phyloP scores from a whole-genome alignment of 2,113 vertebrate species.

The Calidris pygmaea region DNA sequence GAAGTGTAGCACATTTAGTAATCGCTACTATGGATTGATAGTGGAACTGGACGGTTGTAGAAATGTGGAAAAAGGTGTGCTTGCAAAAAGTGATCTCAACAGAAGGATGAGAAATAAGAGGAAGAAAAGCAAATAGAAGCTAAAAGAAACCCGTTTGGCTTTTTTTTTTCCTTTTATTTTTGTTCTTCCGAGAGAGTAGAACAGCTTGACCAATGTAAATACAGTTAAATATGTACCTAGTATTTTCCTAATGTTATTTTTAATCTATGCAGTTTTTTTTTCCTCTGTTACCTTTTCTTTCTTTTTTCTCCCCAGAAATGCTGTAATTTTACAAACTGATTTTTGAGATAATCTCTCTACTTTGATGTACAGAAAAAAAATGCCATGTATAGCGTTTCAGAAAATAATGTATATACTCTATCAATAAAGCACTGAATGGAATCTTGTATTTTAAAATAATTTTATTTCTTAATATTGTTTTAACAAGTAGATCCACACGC shows the following conservation, averaged over 20 bases:
- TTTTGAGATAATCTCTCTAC: neutral
- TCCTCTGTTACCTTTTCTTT: too few relatives aligned
- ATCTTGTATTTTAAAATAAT: neutral
- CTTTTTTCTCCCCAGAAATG: accelerated
- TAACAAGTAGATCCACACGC: neutral
- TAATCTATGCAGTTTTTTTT: neutral
- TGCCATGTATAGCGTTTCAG: neutral
- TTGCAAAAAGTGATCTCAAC: neutral
- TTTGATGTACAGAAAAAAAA: neutral
- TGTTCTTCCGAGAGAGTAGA: neutral
- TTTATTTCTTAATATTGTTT: neutral
- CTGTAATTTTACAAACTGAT: neutral
- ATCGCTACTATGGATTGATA: neutral
- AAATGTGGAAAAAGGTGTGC: neutral
- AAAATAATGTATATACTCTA: neutral
- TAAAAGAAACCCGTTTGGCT: neutral
- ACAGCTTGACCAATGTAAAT: neutral
- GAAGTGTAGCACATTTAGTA: neutral
- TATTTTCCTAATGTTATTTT: neutral
- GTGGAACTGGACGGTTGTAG: neutral
- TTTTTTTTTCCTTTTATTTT: neutral
- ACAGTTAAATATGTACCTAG: neutral
- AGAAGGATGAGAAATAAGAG: neutral
- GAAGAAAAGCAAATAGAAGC: neutral
- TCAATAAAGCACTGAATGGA: neutral